Conservation (phyloP, 2,797 vertebrate species). For the Leptodactylus fallax region DNA sequence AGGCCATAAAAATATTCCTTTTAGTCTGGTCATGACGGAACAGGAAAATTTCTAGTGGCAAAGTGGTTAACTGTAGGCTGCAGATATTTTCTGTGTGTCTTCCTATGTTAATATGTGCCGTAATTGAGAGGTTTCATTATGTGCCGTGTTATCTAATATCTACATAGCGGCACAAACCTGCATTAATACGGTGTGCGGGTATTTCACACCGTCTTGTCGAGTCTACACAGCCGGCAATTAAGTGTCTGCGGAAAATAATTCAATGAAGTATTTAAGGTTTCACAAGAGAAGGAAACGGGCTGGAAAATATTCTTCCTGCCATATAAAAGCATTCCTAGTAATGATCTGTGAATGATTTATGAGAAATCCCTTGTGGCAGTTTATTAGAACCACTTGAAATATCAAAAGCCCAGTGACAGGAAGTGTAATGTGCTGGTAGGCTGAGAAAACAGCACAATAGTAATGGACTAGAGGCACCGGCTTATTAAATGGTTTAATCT, state of each 20-base stretch:
- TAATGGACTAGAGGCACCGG: constrained; percentile 20
- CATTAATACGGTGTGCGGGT: constrained; percentile 17
- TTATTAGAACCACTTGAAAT: constrained; percentile 66
- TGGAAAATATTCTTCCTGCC: constrained; percentile 60
- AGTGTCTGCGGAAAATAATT: constrained; percentile 50
- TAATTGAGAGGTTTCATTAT: constrained; percentile 27
- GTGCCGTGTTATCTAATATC: constrained; percentile 11
- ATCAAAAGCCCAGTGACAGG: constrained; percentile 62
- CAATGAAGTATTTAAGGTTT: constrained; percentile 54
- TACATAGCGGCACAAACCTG: constrained; percentile 11
- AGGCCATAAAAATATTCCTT: too few relatives aligned
- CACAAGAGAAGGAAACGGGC: constrained; percentile 44
- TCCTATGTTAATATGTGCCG: not conserved
- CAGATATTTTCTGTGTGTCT: not conserved
- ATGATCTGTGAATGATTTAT: constrained; percentile 66
- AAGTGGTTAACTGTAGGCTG: not conserved
- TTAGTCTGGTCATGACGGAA: too few relatives aligned
- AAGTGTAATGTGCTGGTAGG: constrained; percentile 49
- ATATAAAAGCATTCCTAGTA: constrained; percentile 56
- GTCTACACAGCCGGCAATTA: constrained; percentile 43
- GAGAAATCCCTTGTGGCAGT: constrained; percentile 62
- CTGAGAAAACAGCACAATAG: constrained; percentile 49
- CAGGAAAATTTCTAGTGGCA: not conserved
- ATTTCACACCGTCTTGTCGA: constrained; percentile 33
- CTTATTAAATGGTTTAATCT: constrained; percentile 25